Evolutionary conservation across 2,888 invertebrate species (phyloP), one percentile per base, ranked within the genome.

Genomic region (Gordius sp.): DNA sequence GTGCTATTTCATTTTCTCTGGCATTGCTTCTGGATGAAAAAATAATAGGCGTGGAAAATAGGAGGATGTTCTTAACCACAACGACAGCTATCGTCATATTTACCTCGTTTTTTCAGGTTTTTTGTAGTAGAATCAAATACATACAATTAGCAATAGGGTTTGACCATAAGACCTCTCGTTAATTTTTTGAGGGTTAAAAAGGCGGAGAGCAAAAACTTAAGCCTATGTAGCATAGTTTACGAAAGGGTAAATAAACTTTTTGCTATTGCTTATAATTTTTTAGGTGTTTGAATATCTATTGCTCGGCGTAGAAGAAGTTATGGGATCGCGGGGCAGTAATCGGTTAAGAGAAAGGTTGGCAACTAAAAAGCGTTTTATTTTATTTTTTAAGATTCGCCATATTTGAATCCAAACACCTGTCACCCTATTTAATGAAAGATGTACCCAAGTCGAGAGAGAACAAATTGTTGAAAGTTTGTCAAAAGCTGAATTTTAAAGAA

Each of bases 41-140:
- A 59, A 76, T 81, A 61, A 81, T 91, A 58, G 78, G 79, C 60
- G 75, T 81, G 13, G 4, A 27, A 2, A 54, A 54, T 57, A 85
- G 86, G 68, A 80, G 82, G 16, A 86, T 91, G 81, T 87, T 91
- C 70, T 81, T 89, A 62, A 91, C 93, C 24, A 86, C 93, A 1
- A 91, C 91, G 1, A 84, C 93, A 65, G 82, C 87, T 56, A 85
- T 93, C 62, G 83, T 97, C 64, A 85, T 91, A 69, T 91, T 91
- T 72, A 93, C 97, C 1, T 91, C 93, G n/a, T 91, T 97, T 71
- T 75, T 93, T 65, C 93, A 93, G 20, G 47, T 47, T 13, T 33
- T 33, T n/a, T n/a, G n/a, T 33, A n/a, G n/a, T n/a, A n/a, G n/a
- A n/a, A n/a, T n/a, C n/a, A n/a, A n/a, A n/a, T n/a, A n/a, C n/a